These are phyloP conservation scores for Petrocephalus sullivani DNA, from an alignment of 2,797 vertebrate species.

Conservation along the genomic window DNA sequence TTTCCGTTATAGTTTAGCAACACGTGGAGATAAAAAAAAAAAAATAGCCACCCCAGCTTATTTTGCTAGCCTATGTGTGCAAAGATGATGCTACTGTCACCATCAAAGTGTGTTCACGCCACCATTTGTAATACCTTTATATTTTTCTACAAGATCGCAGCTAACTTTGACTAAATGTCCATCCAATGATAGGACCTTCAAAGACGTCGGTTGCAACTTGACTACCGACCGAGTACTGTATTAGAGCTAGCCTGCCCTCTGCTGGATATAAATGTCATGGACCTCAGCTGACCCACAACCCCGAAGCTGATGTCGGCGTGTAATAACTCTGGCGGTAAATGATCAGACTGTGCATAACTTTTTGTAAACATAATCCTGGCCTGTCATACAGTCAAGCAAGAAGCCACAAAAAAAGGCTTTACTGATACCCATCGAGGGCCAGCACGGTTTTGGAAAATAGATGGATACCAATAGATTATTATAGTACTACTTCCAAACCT, in stretches of 20 bases:
- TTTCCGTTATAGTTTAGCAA: neutral
- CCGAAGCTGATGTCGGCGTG: neutral
- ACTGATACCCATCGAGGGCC: neutral
- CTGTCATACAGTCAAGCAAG: no score
- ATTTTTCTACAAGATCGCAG: neutral
- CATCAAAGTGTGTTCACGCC: neutral
- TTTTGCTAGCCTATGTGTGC: neutral
- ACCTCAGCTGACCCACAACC: neutral
- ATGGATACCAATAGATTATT: neutral
- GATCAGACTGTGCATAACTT: no score
- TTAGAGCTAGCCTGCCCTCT: neutral
- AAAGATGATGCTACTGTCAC: neutral
- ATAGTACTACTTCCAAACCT: neutral
- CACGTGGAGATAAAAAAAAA: neutral
- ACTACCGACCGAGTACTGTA: neutral
- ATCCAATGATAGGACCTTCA: neutral
- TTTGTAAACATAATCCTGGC: no score
- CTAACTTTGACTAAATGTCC: neutral
- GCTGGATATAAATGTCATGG: conserved; percentile 7
- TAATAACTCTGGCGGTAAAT: neutral
- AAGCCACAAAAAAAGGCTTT: no score
- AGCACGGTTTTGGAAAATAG: no score
- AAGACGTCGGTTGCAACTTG: neutral
- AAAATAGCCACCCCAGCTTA: neutral
- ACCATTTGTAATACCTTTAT: neutral